These are phyloP conservation scores for Zaprionus inermis DNA, from an alignment of 1,140 invertebrate genomes.

Conservation along the genomic window DNA sequence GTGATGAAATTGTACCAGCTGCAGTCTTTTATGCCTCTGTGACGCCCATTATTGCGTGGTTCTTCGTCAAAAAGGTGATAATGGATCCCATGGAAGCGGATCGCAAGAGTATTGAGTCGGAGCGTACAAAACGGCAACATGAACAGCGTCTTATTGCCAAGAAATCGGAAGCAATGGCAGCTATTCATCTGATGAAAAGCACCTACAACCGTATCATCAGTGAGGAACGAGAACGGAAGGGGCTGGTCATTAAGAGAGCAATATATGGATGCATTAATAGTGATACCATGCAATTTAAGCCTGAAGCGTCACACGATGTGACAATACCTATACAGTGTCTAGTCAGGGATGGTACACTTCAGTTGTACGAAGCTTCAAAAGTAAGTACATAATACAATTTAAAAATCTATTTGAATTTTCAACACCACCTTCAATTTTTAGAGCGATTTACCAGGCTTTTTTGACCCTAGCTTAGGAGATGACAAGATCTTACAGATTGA, in stretches of 20 bases:
- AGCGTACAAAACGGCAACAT: constrained; percentile 90
- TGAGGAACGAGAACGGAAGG: constrained; percentile 91
- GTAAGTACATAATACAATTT: constrained; percentile 85
- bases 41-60: constrained; percentile 92
- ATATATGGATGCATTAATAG: constrained; percentile 90
- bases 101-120: constrained; percentile 90
- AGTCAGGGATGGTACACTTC: constrained; percentile 94
- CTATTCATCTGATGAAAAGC: constrained; percentile 94
- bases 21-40: constrained; percentile 97
- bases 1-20: constrained; percentile 94
- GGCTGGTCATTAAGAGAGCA: constrained; percentile 94
- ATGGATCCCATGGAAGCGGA: constrained; percentile 94
- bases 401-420: not conserved
- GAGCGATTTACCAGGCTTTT: constrained; percentile 98
- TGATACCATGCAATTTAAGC: constrained; percentile 67
- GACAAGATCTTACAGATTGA: constrained; percentile 94
- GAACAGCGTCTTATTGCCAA: constrained; percentile 90
- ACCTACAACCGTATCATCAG: constrained; percentile 90
- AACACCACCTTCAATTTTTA: constrained; percentile 83
- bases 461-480: constrained; percentile 97
- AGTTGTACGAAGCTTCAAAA: constrained; percentile 94
- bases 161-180: constrained; percentile 92
- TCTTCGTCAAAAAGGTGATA: constrained; percentile 92
- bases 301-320: constrained; percentile 91
- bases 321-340: constrained; percentile 96